phyloP scores from a whole-genome alignment of 2,888 invertebrate species.

The Diaprepes abbreviatus region DNA sequence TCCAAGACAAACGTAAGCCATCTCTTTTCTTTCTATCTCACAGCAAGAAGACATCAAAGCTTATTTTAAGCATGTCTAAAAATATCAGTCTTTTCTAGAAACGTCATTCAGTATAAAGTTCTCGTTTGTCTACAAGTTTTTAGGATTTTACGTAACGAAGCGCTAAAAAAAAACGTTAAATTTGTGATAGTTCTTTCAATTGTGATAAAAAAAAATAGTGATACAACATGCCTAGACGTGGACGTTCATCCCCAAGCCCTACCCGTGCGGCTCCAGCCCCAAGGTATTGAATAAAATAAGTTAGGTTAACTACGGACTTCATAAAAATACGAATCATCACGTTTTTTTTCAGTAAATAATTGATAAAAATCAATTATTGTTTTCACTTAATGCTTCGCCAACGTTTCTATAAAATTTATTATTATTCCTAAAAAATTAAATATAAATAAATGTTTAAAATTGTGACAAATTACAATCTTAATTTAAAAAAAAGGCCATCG shows the following conservation, averaged over 20 bases:
- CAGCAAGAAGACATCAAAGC: not conserved
- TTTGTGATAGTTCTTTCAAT: constrained; percentile 12
- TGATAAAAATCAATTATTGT: too few species aligned
- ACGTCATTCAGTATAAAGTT: constrained; percentile 30
- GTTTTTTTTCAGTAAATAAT: too few species aligned
- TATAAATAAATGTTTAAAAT: too few species aligned
- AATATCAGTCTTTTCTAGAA: constrained; percentile 27
- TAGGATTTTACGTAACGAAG: constrained; percentile 41
- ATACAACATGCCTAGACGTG: constrained; percentile 49
- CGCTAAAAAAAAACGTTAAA: not conserved
- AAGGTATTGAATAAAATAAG: constrained; percentile 24
- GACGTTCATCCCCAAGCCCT: constrained; percentile 46
- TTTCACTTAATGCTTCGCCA: too few species aligned
- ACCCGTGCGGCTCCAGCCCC: not conserved
- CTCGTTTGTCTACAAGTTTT: not conserved
- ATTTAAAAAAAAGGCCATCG: too few species aligned
- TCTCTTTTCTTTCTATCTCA: not conserved
- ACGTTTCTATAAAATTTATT: not conserved
- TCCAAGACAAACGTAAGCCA: not conserved
- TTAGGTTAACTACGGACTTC: constrained; percentile 12
- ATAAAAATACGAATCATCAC: too few species aligned
- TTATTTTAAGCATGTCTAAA: not conserved
- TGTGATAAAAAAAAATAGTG: constrained; percentile 21
- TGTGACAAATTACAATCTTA: too few species aligned
- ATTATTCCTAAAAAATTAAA: not conserved